Base-by-base conservation (phyloP, 1,140 invertebrate genomes). In the Tetramorium alpestre region DNA sequence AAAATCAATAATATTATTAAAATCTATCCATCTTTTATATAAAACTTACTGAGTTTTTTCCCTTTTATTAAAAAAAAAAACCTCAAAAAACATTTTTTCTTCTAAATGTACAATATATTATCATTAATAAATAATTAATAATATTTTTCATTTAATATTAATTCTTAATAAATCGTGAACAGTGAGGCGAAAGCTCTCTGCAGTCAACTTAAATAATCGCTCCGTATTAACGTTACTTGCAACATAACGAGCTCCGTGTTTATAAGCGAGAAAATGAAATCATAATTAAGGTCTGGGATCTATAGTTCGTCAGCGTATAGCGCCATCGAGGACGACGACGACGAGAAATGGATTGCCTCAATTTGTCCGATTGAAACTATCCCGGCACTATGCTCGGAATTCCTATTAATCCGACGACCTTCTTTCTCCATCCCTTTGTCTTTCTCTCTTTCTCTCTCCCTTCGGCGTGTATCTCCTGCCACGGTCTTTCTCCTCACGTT, bases 321-420 rank as follows among this genome's bases (percentile, higher is more conserved):
- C 73, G 58, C 38, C 38, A 85, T 87, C 88, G 58, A 41, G 82
- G 70, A 91, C 89, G 81, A 91, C 44, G 77, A 89, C 87, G 77
- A 89, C 87, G 91, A 87, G 85, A 93, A 94, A 94, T 92, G 91
- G 87, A 94, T 94, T 91, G 91, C 92, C 88, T 92, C 93, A 92
- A 93, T 94, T 94, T 93, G 93, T 93, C 89, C 90, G 91, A 92
- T 92, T 92, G 91, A 93, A 94, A 94, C 93, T 94, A 93, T 93
- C 91, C 89, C 90, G 92, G 91, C 92, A 93, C 92, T 93, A 92
- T 93, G 93, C 88, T 90, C 89, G 91, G 93, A 92, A 94, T 94
- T 93, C 92, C 92, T 93, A 93, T 94, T 93, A 93, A 93, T 91
- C 75, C 86, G 76, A 65, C 86, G 81, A 51, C 18, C 73, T 38